A percentile compares a stretch with the other conserved stretches of the same genome.
These are phyloP conservation scores for Actinia equina DNA, from an alignment of 64 coral and sea anemone species.

Conservation along the genomic window DNA sequence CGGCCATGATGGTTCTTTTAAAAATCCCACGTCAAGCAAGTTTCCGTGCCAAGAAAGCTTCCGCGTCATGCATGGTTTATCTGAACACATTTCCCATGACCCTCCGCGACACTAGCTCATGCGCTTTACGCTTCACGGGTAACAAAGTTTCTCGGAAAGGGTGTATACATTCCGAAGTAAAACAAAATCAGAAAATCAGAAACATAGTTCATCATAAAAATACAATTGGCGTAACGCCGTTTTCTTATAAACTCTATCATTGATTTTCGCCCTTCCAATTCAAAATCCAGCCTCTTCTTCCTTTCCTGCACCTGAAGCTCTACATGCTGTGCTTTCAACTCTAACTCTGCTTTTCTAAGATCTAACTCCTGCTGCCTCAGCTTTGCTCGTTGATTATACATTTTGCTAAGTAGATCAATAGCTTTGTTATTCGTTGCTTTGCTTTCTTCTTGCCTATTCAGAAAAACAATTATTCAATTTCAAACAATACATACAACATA, in stretches of 20 bases:
- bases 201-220: not conserved
- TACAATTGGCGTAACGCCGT: not conserved
- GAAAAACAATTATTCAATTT: not conserved
- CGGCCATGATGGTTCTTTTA: no score
- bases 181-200: no score
- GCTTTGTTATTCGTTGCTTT: slow-evolving; percentile 10
- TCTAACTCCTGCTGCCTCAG: slow-evolving; percentile 29
- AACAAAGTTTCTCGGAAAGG: no score
- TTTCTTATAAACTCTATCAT: not conserved
- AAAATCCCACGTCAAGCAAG: no score
- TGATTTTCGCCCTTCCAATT: slow-evolving; percentile 34
- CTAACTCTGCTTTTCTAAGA: slow-evolving; percentile 15
- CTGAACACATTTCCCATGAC: no score
- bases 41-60: no score
- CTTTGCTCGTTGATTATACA: slow-evolving; percentile 28
- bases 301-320: slow-evolving; percentile 27
- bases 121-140: no score
- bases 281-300: slow-evolving; percentile 21
- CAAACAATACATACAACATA: no score
- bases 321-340: slow-evolving; percentile 12
- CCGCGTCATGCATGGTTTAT: no score
- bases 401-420: slow-evolving; percentile 20
- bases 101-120: no score
- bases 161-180: no score
- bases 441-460: slow-evolving; percentile 8